Base-by-base conservation (phyloP, 2,888 invertebrate genomes). In the Nymphalis urticae region DNA sequence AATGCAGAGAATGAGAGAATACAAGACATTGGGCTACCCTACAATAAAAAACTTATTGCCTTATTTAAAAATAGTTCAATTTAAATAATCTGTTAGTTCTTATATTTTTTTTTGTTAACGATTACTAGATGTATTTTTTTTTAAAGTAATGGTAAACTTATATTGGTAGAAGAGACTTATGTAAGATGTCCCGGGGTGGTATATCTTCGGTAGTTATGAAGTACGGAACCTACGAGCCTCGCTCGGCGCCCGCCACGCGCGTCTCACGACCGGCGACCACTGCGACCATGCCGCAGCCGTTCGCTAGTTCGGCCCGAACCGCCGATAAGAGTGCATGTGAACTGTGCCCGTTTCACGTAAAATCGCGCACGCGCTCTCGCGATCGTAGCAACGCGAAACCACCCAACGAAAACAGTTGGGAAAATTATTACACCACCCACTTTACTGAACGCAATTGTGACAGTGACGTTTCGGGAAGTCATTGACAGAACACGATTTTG, bases 401-500 rank as follows among this genome's bases (percentile, higher is more conserved):
- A 76, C 79, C 80, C 79, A 80, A 82, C 69, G 69, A 74, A 70
- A 75, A 75, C 70, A 72, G 53, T 70, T n/a, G 42, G 64, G 63
- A 48, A 79, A 80, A 76, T 80, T 79, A 72, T 78, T 78, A 76
- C 79, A 80, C 86, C 87, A 86, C 87, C 87, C 88, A 80, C 86
- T 82, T 77, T 82, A 77, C 77, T 71, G 81, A 82, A 81, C 79
- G 76, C 78, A 84, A 82, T 70, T 81, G 82, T 91, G 91, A 92
- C 92, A 91, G 90, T 91, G 91, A 92, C 91, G 84, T 89, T 90
- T 90, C 79, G 80, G 83, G 83, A 82, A 80, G 79, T 74, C 70
- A 80, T 77, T 86, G 89, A 90, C 89, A 87, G 82, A 82, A 84
- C 84, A 82, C 76, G 75, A 72, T 75, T 75, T 73, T 78, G 73